These are phyloP conservation scores for Halcyon chelicuti DNA, from an alignment of 2,797 vertebrate species.

Conservation along the genomic window DNA sequence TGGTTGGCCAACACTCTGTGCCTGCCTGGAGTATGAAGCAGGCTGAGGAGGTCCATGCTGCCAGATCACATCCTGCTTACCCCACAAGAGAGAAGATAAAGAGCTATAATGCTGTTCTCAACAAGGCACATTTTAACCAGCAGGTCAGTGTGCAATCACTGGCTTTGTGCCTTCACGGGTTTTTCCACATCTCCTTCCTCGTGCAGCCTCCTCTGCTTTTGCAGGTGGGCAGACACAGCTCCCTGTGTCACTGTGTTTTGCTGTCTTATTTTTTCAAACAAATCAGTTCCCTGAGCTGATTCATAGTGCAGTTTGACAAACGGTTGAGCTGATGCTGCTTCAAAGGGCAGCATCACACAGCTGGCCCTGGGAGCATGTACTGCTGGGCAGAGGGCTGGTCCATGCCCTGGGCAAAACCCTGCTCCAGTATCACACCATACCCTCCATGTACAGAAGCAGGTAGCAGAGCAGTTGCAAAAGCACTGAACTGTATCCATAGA, in stretches of 20 bases:
- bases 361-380: background rate
- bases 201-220: background rate
- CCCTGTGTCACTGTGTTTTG: background rate
- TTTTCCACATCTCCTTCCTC: background rate
- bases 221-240: background rate
- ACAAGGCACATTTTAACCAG: rapidly evolving
- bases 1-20: rapidly evolving
- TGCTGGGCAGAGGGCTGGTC: background rate
- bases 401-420: background rate
- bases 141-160: rapidly evolving
- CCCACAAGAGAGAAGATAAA: background rate
- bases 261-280: background rate
- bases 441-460: rapidly evolving
- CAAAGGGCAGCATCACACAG: background rate
- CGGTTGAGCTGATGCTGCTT: rapidly evolving
- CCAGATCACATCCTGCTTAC: background rate
- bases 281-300: background rate
- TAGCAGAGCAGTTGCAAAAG: background rate
- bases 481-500: background rate
- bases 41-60: background rate
- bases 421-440: background rate
- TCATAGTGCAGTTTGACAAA: background rate
- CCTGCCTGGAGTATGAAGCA: rapidly evolving
- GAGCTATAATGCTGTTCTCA: background rate
- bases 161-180: background rate